Evolutionary conservation across 2,888 invertebrate genomes (phyloP).

Genomic region (Druceiella hillmani): DNA sequence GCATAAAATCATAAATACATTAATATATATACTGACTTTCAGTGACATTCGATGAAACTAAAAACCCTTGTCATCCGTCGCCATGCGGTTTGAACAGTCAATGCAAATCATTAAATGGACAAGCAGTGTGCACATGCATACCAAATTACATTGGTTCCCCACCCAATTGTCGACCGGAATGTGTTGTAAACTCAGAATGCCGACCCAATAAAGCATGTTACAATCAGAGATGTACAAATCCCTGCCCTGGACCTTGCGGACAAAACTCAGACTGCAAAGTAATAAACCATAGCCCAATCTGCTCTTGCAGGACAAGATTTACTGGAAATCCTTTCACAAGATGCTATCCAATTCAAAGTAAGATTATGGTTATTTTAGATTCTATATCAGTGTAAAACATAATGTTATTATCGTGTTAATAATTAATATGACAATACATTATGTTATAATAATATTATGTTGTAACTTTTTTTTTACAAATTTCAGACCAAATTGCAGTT

Average conservation of each 20-base stretch:
- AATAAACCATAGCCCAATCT: constrained; percentile 67
- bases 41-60: constrained; percentile 35
- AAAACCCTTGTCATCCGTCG: constrained; percentile 66
- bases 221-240: constrained; percentile 62
- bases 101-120: constrained; percentile 64
- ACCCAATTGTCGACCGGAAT: constrained; percentile 60
- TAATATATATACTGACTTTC: no score
- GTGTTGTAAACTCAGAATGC: constrained; percentile 61
- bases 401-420: constrained; percentile 2
- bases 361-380: constrained; percentile 31
- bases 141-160: constrained; percentile 60
- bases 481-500: constrained; percentile 1
- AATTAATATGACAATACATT: neutral
- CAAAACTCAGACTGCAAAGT: constrained; percentile 62
- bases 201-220: constrained; percentile 59
- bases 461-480: neutral
- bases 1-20: no score
- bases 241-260: constrained; percentile 66
- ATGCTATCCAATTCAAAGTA: constrained; percentile 51
- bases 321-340: constrained; percentile 67
- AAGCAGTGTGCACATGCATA: constrained; percentile 67
- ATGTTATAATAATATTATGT: neutral
- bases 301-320: constrained; percentile 60
- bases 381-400: neutral
- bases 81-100: constrained; percentile 69